Conservation (phyloP, 2,888 invertebrate species). For the Linnaemya tessellans region DNA sequence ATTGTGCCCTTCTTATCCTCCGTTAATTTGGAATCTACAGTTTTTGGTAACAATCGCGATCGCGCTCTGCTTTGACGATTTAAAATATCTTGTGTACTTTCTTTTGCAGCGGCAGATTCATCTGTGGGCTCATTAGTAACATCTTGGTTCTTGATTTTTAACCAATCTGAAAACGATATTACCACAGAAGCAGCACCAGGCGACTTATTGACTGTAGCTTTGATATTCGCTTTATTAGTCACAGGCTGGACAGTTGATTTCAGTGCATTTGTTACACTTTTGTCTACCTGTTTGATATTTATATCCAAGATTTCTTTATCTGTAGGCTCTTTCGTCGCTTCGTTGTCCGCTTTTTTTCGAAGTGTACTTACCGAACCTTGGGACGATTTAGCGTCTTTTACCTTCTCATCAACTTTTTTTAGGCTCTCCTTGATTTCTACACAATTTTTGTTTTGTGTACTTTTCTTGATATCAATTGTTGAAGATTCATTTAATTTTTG, state of each 20-base stretch:
- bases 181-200: constrained; percentile 43
- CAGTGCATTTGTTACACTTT: background rate
- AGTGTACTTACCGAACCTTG: constrained; percentile 8
- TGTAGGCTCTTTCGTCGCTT: background rate
- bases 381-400: background rate
- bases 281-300: background rate
- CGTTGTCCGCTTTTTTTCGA: background rate
- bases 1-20: background rate
- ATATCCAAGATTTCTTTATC: background rate
- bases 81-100: background rate
- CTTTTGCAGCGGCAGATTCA: background rate
- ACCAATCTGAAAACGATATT: constrained; percentile 71
- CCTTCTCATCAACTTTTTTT: constrained; percentile 17
- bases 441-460: constrained; percentile 7
- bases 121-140: background rate
- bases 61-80: background rate
- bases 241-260: background rate
- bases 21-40: background rate
- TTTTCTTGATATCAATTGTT: background rate
- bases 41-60: background rate
- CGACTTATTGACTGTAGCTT: constrained; percentile 42
- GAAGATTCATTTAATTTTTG: background rate
- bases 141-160: constrained; percentile 59
- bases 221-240: constrained; percentile 19
- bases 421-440: background rate